These are phyloP conservation scores for Cyanistes caeruleus DNA, from an alignment of 2,113 vertebrate species.

Conservation along the genomic window DNA sequence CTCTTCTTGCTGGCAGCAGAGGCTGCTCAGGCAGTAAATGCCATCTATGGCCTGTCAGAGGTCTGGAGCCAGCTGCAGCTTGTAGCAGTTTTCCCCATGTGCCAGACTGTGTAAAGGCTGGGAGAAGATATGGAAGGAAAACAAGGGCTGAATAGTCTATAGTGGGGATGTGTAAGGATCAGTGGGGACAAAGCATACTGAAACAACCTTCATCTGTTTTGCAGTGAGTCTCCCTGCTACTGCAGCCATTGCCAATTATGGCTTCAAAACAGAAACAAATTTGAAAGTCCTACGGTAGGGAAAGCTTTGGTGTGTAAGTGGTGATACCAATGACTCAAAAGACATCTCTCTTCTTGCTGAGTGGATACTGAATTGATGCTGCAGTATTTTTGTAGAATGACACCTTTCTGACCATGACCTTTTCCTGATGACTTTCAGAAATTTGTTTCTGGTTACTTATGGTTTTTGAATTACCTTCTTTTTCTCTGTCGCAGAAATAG, in stretches of 20 bases:
- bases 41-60: fast-evolving
- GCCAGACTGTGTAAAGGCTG: background rate
- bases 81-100: background rate
- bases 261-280: background rate
- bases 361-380: background rate
- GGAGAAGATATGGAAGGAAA: background rate
- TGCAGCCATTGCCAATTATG: background rate
- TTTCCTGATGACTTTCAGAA: background rate
- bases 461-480: background rate
- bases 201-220: background rate
- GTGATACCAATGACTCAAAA: background rate
- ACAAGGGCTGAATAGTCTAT: background rate
- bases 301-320: background rate
- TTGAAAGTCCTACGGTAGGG: background rate
- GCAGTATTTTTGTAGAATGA: background rate
- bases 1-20: background rate
- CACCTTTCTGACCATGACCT: background rate
- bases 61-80: background rate
- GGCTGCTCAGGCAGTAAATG: background rate
- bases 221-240: background rate
- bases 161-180: background rate
- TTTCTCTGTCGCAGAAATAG: background rate
- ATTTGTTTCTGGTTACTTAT: background rate
- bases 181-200: background rate
- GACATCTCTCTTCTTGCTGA: background rate